Evolutionary conservation across 2,113 vertebrate species (phyloP).

Genomic region (Herpailurus yagouaroundi): DNA sequence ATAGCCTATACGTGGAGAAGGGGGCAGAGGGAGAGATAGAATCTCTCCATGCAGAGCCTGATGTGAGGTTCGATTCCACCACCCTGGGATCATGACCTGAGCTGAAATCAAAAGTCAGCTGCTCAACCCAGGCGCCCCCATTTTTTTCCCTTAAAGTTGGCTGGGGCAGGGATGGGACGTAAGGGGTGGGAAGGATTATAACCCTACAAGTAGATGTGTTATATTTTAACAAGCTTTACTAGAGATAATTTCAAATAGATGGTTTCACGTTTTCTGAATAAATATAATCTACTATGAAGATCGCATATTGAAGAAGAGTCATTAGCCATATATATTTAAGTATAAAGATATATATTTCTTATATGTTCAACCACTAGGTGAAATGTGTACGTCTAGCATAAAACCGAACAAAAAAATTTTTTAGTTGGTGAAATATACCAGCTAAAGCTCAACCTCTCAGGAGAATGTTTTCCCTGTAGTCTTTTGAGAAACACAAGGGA

Average conservation of each 20-base stretch:
- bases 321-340: background rate
- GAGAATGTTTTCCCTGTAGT: background rate
- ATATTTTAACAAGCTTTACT: slow-evolving; percentile 13
- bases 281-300: background rate
- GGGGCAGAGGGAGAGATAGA: too few relatives aligned
- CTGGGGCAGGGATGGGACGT: background rate
- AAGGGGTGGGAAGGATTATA: background rate
- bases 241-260: slow-evolving; percentile 8
- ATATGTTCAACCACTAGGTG: background rate
- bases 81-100: too few relatives aligned
- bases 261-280: slow-evolving; percentile 12
- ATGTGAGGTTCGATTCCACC: too few relatives aligned
- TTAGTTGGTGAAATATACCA: background rate
- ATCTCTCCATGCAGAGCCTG: too few relatives aligned
- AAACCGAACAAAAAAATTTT: background rate
- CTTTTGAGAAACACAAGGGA: slow-evolving; percentile 36
- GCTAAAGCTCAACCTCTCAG: background rate
- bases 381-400: background rate
- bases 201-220: background rate
- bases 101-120: too few relatives aligned
- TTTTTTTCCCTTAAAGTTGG: background rate
- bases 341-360: slow-evolving; percentile 12
- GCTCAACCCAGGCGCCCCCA: too few relatives aligned
- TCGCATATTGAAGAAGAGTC: background rate
- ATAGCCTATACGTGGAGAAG: too few relatives aligned